These are phyloP conservation scores for Indri indri DNA, from an alignment of 2,113 vertebrate genomes.

Conservation along the genomic window DNA sequence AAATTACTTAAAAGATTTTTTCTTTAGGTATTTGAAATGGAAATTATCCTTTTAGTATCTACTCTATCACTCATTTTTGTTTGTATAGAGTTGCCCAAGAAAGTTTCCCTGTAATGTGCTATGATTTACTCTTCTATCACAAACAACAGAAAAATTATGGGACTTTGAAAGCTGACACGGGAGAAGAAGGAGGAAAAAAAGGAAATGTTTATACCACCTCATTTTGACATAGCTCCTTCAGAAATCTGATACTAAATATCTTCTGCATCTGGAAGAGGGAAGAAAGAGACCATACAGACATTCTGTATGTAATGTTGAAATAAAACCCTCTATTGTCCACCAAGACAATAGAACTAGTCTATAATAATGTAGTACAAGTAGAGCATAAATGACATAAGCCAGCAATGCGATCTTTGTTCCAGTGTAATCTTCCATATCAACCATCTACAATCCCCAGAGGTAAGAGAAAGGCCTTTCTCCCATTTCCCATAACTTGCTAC, in stretches of 20 bases:
- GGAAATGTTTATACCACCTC: conserved; percentile 51
- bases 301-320: conserved; percentile 67
- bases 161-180: conserved; percentile 36
- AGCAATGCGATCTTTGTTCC: conserved; percentile 75
- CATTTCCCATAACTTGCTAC: conserved; percentile 59
- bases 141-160: conserved; percentile 45
- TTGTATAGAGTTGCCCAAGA: not conserved
- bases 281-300: conserved; percentile 68
- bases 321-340: conserved; percentile 72
- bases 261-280: conserved; percentile 65
- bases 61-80: conserved; percentile 18
- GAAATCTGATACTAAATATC: conserved; percentile 71
- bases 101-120: not conserved
- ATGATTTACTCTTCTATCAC: not conserved
- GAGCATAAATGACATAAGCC: conserved; percentile 58
- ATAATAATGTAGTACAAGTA: conserved; percentile 70
- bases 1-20: not conserved
- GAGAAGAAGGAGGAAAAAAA: not conserved
- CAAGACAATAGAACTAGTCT: conserved; percentile 72
- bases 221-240: conserved; percentile 58
- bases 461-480: conserved; percentile 60
- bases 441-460: conserved; percentile 46
- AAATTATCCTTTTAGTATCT: not conserved
- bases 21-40: not conserved
- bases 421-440: conserved; percentile 71